Evolutionary conservation across 2,113 vertebrate species (phyloP).

Genomic region (Neolamprologus devosi): DNA sequence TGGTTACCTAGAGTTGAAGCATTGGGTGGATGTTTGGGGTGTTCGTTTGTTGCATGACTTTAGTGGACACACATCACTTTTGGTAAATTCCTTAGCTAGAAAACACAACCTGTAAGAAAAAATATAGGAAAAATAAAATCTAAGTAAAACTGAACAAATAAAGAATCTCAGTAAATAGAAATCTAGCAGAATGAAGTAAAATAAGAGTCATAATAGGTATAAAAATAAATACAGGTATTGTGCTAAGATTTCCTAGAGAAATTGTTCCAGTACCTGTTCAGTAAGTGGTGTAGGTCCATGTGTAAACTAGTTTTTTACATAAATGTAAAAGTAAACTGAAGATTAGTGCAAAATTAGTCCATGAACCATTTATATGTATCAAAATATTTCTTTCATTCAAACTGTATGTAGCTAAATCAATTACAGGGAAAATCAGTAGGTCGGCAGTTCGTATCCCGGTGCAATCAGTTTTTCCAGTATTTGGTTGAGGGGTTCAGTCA

Average conservation of each 20-base stretch:
- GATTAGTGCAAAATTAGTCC: background rate
- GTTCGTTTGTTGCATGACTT: background rate
- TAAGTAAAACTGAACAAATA: background rate
- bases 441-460: rapidly evolving
- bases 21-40: background rate
- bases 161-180: background rate
- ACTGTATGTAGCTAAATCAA: background rate
- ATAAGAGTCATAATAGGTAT: background rate
- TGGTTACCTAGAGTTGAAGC: background rate
- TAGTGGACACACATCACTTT: background rate
- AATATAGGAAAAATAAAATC: background rate
- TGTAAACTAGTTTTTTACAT: background rate
- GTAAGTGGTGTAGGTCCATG: background rate
- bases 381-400: background rate
- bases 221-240: background rate
- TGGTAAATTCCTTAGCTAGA: background rate
- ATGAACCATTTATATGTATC: background rate
- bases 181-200: background rate
- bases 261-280: background rate
- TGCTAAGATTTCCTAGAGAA: background rate
- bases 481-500: background rate
- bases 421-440: background rate
- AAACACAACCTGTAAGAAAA: background rate
- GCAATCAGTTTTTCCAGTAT: background rate
- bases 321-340: background rate